Evolutionary conservation across 2,888 invertebrate genomes (phyloP).

Genomic region (Nasonovia ribisnigri): DNA sequence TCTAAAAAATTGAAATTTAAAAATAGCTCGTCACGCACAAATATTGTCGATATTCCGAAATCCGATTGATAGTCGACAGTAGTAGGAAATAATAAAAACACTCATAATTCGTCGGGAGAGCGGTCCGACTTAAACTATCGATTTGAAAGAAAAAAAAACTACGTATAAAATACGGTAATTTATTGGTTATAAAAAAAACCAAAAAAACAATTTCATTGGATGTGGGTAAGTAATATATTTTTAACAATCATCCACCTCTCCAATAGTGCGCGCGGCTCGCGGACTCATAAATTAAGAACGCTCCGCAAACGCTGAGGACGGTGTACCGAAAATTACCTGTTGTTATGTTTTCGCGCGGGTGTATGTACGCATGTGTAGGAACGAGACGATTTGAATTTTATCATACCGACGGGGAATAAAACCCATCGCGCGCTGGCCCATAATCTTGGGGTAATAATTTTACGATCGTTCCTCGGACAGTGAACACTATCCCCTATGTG

Average conservation of each 20-base stretch:
- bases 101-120: neutral
- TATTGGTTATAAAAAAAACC: constrained; percentile 20
- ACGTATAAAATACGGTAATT: constrained; percentile 13
- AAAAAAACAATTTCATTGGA: constrained; percentile 38
- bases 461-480: neutral
- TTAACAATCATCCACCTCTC: constrained; percentile 18
- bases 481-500: neutral
- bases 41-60: neutral
- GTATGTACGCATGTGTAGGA: neutral
- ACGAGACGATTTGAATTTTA: constrained; percentile 58
- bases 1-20: no score
- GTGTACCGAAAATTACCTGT: constrained; percentile 45
- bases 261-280: neutral
- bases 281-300: constrained; percentile 47
- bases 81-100: neutral
- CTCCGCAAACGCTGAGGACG: neutral
- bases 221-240: constrained; percentile 45
- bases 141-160: neutral
- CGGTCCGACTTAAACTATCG: constrained; percentile 3
- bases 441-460: constrained; percentile 60
- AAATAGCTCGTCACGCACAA: neutral
- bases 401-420: neutral
- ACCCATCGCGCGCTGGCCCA: neutral
- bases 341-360: neutral
- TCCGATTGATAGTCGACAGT: neutral